A percentile compares a stretch with the other conserved stretches of the same genome.
phyloP scores from a whole-genome alignment of 2,888 invertebrate species.

The Meteorus colon region DNA sequence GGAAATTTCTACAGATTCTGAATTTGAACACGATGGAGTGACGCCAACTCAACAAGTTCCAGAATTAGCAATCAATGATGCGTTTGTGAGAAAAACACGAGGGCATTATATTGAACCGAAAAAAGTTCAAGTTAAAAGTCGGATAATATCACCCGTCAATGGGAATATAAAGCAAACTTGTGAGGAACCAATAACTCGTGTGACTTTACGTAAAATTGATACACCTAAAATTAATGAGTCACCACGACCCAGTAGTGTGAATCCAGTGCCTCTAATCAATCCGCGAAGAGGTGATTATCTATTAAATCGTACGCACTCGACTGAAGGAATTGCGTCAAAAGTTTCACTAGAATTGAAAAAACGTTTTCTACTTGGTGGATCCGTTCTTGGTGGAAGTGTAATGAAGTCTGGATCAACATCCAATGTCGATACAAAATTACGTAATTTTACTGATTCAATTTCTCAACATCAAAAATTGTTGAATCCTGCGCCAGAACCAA shows the following conservation, averaged over 20 bases:
- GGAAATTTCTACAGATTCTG: conserved; percentile 94
- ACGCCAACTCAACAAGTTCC: conserved; percentile 83
- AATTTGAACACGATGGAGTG: conserved; percentile 88
- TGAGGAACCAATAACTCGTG: conserved; percentile 51
- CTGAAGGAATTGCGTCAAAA: conserved; percentile 91
- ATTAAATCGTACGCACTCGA: conserved; percentile 87
- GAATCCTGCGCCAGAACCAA: conserved; percentile 83
- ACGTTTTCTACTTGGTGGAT: conserved; percentile 86
- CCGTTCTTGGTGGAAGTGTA: conserved; percentile 80
- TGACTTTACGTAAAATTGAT: conserved; percentile 29
- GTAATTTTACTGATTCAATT: conserved; percentile 88
- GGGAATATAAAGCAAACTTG: conserved; percentile 65
- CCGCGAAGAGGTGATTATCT: conserved; percentile 83
- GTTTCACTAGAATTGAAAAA: conserved; percentile 90
- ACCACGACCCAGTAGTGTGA: conserved; percentile 21
- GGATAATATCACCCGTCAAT: conserved; percentile 73
- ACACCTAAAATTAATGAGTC: conserved; percentile 28
- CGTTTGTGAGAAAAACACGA: conserved; percentile 76
- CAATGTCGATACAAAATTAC: conserved; percentile 87
- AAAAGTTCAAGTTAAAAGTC: conserved; percentile 78
- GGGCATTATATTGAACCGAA: conserved; percentile 74
- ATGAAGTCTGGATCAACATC: conserved; percentile 89
- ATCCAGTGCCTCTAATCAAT: conserved; percentile 74
- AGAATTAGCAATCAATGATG: conserved; percentile 83
- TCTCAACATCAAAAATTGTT: conserved; percentile 91